Base-by-base conservation (phyloP, 2,888 invertebrate genomes). In the Aleiodes testaceus region DNA sequence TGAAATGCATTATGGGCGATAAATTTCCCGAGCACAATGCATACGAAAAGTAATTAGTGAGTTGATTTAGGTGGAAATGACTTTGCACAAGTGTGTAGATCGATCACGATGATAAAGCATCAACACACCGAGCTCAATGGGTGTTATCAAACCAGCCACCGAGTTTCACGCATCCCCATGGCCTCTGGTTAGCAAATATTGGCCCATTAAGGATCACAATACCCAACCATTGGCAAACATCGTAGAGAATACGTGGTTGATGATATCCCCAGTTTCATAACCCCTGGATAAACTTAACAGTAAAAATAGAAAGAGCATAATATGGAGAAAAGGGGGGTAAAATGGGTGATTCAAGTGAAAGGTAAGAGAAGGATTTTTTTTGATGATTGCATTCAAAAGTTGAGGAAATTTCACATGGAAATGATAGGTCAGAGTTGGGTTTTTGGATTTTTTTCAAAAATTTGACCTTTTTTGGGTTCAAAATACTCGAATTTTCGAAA, bases 171-270 rank as follows among this genome's bases (percentile, higher is more conserved):
- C 66, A 45, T 59, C 44, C 45, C 67, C 64, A 52, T 66, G 26
- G 65, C 75, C 78, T 72, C 65, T 73, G 75, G 78, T 79, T 76
- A 75, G 79, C 84, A 84, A 85, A 84, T 84, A 85, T 84, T 85
- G 82, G 83, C 78, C 84, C 79, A 85, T 85, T 82, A 83, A 78
- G 78, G 78, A 83, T 81, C 79, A 83, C 82, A 84, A 82, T 83
- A 80, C 76, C 78, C 77, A 77, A 63, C 78, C 72, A 53, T 61
- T 44, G 47, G 68, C 65, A 66, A 69, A 49, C 72, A 71, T 11
- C 44, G 61, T 59, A 20, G 59, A 61, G 66, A 71, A 61, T 59
- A 66, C 53, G 44, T 67, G 49, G 22, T 18, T 16, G 53, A 63
- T 67, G 52, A 66, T 66, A 63, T 45, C 22, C 63, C 45, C 22